Evolutionary conservation across 2,797 vertebrate species (phyloP), one percentile per base, ranked within the genome.

Genomic region (Tapirus indicus): DNA sequence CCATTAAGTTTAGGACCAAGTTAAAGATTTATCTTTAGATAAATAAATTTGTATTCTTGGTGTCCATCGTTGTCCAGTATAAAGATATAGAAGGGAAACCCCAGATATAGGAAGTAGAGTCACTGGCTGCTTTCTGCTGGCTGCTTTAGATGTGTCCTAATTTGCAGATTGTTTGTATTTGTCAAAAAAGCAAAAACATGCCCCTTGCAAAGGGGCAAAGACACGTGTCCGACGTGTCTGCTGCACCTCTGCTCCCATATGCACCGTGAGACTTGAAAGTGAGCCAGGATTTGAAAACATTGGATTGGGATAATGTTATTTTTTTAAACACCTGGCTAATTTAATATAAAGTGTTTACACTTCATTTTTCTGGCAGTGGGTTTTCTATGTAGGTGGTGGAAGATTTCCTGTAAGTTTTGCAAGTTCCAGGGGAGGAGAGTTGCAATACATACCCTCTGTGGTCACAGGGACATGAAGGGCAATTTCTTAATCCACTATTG

Each of bases 331-430:
- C 75, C 88, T 95, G 90, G 72, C 91, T 98, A 98, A 96, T 95
- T 97, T 97, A 97, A 97, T 98, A 62, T 94, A 88, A 69, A 95
- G 96, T 97, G 97, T 95, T 95, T 98, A 97, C 91, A 27, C 23
- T 97, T 97, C 88, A 56, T 94, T 56, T 83, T 98, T 97, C 97
- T 98, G 97, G 88, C 96, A 80, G 60, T 11, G 60, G 49, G 16
- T 69, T 88, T 77, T 77, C 86, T 85, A 1, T 92, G 97, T 98
- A 95, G 98, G 95, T 96, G 95, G 97, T 92, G 16, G 79, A 94
- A 97, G 89, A 88, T 95, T 97, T 98, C 96, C 92, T 98, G 75
- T 96, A 97, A 91, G 97, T 97, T 88, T 97, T 96, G 32, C 93
- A 72, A 97, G 96, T 97, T 78, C 71, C 95, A 44, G 49, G 49